Evolutionary conservation across 2,113 vertebrate genomes (phyloP).

Genomic region (Macrotis lagotis): DNA sequence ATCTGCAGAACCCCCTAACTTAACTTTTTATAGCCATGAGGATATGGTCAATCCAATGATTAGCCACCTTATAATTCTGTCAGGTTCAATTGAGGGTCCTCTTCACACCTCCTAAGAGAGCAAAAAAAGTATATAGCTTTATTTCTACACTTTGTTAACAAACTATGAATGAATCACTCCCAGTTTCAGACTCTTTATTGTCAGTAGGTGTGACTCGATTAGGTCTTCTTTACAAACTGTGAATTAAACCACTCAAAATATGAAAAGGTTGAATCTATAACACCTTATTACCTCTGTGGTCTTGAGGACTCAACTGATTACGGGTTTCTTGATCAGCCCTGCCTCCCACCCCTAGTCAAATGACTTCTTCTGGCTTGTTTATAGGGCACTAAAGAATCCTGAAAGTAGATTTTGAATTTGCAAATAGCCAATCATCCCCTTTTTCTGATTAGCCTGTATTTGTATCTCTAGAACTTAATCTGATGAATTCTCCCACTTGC

Average conservation of each 20-base stretch:
- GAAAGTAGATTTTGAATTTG: not conserved
- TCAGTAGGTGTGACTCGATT: not conserved
- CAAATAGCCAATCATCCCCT: constrained; percentile 24
- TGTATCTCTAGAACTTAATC: constrained; percentile 56
- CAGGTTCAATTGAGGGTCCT: not conserved
- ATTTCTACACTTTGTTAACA: not conserved
- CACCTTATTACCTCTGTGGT: not conserved
- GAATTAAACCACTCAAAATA: not conserved
- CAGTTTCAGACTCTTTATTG: not conserved
- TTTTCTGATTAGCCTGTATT: constrained; percentile 28
- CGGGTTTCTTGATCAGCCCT: not conserved
- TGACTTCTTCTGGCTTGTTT: not conserved
- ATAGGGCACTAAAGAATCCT: not conserved
- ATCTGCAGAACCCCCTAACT: not conserved
- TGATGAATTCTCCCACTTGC: constrained; percentile 44
- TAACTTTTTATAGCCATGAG: not conserved
- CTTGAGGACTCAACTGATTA: not conserved
- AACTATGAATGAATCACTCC: not conserved
- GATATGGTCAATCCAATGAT: not conserved
- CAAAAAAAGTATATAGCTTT: not conserved
- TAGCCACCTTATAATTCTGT: not conserved
- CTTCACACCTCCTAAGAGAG: not conserved
- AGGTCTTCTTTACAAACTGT: not conserved
- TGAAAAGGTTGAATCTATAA: not conserved
- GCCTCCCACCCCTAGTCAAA: not conserved